Evolutionary conservation across 2,888 invertebrate genomes (phyloP).

Genomic region (Tenthredo scrophulariae): DNA sequence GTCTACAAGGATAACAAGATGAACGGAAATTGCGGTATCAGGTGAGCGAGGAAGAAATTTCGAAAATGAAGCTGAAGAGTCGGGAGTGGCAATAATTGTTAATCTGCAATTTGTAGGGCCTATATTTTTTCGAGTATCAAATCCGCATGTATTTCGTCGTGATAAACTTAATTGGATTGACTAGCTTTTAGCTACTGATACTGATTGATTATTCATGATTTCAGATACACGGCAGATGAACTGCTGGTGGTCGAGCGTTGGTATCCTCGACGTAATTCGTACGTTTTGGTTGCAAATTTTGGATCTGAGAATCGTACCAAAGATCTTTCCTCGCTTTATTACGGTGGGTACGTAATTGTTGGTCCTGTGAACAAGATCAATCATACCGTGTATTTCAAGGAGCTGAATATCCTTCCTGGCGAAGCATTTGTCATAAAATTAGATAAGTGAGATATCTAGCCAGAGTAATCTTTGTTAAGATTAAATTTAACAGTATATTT

Average conservation of each 20-base stretch:
- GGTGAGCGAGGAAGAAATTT: slow-evolving; percentile 63
- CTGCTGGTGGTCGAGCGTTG: slow-evolving; percentile 87
- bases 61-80: background rate
- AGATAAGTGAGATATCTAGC: slow-evolving; percentile 79
- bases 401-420: slow-evolving; percentile 80
- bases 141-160: background rate
- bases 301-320: slow-evolving; percentile 82
- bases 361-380: slow-evolving; percentile 78
- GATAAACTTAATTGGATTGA: background rate
- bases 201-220: slow-evolving; percentile 39
- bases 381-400: slow-evolving; percentile 80
- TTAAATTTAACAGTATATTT: slow-evolving; percentile 47
- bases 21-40: slow-evolving; percentile 85
- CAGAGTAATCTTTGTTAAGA: slow-evolving; percentile 44
- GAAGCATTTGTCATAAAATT: slow-evolving; percentile 84
- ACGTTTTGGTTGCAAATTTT: slow-evolving; percentile 88
- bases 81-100: background rate
- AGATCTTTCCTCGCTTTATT: slow-evolving; percentile 88
- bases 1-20: slow-evolving; percentile 84
- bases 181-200: too few species aligned
- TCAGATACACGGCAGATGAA: slow-evolving; percentile 82
- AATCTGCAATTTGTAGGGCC: background rate
- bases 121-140: background rate
- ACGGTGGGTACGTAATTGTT: slow-evolving; percentile 85
- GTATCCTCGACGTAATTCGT: slow-evolving; percentile 89